phyloP scores from a whole-genome alignment of 2,888 invertebrate species.

The Tetranychus piercei region DNA sequence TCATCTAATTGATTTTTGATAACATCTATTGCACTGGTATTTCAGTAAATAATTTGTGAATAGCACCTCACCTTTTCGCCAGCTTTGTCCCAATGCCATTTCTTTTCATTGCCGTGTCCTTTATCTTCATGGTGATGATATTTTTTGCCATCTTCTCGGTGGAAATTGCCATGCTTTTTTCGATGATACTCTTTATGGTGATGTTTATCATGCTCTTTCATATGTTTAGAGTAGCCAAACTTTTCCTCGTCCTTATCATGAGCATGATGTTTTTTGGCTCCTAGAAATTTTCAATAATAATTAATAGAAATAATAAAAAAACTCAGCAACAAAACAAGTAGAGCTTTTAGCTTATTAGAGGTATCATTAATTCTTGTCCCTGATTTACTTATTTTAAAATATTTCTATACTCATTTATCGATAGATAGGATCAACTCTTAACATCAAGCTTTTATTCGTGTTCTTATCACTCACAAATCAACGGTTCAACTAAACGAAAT shows the following conservation, averaged over 20 bases:
- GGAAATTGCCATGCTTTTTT: not conserved
- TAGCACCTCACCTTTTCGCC: not conserved
- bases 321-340: not conserved
- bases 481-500: too few species aligned
- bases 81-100: conserved; percentile 9
- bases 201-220: conserved; percentile 5
- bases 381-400: too few species aligned
- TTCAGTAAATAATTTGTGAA: too few species aligned
- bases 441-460: too few species aligned
- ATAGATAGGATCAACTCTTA: too few species aligned
- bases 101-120: conserved; percentile 8
- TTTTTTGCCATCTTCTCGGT: conserved; percentile 8
- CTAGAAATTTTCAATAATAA: too few species aligned
- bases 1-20: not conserved
- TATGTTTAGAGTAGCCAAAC: not conserved
- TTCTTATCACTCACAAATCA: too few species aligned
- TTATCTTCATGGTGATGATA: conserved; percentile 8
- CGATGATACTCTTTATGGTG: not conserved
- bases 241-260: not conserved
- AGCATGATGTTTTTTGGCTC: not conserved
- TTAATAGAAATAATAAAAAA: not conserved
- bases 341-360: not conserved
- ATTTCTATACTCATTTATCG: too few species aligned
- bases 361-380: too few species aligned
- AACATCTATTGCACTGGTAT: not conserved